A percentile compares a stretch with the other conserved stretches of the same genome.
Conservation (phyloP, 2,113 vertebrate species). For the Stigmatopora argus region DNA sequence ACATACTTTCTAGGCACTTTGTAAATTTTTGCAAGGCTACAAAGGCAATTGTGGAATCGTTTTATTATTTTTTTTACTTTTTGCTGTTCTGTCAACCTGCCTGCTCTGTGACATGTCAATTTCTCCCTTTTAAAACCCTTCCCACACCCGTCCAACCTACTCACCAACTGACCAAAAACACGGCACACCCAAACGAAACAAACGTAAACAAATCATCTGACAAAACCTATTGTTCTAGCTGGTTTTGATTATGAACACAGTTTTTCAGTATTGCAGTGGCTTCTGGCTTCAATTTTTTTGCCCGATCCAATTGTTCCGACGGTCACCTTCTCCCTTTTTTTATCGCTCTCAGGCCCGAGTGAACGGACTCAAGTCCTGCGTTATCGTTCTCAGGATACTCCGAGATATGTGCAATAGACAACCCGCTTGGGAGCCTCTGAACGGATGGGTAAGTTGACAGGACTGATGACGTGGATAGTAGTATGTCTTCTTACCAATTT, state of each 20-base stretch:
- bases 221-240: neutral
- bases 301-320: conserved; percentile 54
- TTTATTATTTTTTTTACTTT: conserved; percentile 62
- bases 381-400: conserved; percentile 96
- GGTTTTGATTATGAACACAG: neutral
- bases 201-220: neutral
- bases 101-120: conserved; percentile 62
- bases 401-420: conserved; percentile 98
- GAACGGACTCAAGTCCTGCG: conserved; percentile 97
- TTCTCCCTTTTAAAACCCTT: conserved; percentile 46
- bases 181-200: neutral
- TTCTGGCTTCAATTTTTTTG: neutral
- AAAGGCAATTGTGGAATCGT: conserved; percentile 76
- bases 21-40: conserved; percentile 73
- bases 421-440: conserved; percentile 91
- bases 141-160: conserved; percentile 41
- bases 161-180: conserved; percentile 31
- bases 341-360: conserved; percentile 89
- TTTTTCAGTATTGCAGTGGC: neutral
- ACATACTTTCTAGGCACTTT: neutral
- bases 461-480: neutral
- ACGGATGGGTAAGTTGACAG: conserved; percentile 91
- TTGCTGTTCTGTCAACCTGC: conserved; percentile 71
- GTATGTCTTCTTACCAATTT: neutral
- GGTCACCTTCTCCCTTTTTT: conserved; percentile 18